These are phyloP conservation scores for Festucalex cinctus DNA, from an alignment of 2,113 vertebrate genomes.

Conservation along the genomic window DNA sequence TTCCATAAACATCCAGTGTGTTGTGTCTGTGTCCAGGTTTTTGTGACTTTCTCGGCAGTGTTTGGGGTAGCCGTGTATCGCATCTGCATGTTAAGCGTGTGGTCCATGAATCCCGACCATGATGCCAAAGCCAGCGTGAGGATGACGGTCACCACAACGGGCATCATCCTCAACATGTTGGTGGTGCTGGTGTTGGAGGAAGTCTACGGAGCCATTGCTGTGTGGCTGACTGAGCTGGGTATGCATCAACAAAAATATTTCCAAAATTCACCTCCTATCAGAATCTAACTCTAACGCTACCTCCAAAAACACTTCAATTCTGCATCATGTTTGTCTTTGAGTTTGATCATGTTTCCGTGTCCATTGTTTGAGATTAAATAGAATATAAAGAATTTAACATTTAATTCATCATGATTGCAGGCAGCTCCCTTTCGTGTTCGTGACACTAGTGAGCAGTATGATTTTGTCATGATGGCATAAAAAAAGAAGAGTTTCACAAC, in stretches of 20 bases:
- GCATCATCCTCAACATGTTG: conserved; percentile 93
- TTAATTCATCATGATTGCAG: too few relatives aligned
- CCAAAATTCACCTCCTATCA: too few relatives aligned
- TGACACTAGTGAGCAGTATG: too few relatives aligned
- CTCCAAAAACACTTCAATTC: too few relatives aligned
- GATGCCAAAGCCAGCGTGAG: conserved; percentile 83
- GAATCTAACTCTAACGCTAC: too few relatives aligned
- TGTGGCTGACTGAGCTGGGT: conserved; percentile 97
- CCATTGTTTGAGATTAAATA: too few relatives aligned
- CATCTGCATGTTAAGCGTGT: conserved; percentile 84
- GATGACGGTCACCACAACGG: conserved; percentile 89
- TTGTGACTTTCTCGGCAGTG: conserved; percentile 87
- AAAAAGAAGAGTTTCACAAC: too few relatives aligned
- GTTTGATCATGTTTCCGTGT: too few relatives aligned
- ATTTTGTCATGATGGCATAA: too few relatives aligned
- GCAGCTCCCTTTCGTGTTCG: too few relatives aligned
- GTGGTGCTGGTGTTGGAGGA: conserved; percentile 94
- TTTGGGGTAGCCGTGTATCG: conserved; percentile 91
- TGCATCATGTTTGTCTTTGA: too few relatives aligned
- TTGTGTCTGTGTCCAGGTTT: conserved; percentile 71
- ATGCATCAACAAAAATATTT: neutral
- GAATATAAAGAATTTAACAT: too few relatives aligned
- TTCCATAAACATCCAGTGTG: neutral
- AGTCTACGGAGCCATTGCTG: conserved; percentile 91
- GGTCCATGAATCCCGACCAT: conserved; percentile 86